Evolutionary conservation across 2,113 vertebrate species (phyloP).

Genomic region (Tympanuchus pallidicinctus): DNA sequence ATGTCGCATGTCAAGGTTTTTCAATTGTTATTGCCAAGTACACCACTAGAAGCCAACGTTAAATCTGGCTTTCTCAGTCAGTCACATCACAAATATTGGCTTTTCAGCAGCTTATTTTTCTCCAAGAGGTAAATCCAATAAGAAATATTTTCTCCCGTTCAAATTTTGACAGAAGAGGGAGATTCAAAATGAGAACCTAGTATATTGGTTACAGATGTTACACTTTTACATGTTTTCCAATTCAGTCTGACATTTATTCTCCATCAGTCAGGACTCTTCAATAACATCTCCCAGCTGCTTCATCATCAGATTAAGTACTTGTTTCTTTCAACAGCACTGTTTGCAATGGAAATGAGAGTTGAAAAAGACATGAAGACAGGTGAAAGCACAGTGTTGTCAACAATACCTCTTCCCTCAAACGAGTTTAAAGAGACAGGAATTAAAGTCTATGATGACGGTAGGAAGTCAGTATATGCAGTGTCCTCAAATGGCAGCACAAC

Average conservation of each 20-base stretch:
- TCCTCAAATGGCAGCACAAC: constrained; percentile 61
- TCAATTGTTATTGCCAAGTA: not conserved
- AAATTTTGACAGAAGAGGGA: not conserved
- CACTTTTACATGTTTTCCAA: not conserved
- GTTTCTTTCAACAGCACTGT: constrained; percentile 84
- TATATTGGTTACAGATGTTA: not conserved
- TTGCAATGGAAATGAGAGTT: constrained; percentile 96
- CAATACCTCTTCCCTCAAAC: constrained; percentile 85
- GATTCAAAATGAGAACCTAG: not conserved
- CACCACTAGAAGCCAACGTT: not conserved
- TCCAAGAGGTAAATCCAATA: not conserved
- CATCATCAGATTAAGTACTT: not conserved
- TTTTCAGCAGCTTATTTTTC: not conserved
- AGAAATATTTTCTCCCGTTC: not conserved
- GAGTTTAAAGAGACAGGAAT: constrained; percentile 83
- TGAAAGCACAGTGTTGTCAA: constrained; percentile 89
- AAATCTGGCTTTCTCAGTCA: not conserved
- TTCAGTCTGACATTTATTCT: not conserved
- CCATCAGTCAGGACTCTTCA: not conserved
- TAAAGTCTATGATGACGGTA: constrained; percentile 93
- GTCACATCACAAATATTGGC: not conserved
- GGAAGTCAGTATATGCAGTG: constrained; percentile 89
- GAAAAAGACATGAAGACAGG: constrained; percentile 92
- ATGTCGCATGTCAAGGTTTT: accelerated
- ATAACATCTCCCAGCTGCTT: not conserved